Evolutionary conservation across 1,140 invertebrate genomes (phyloP), one percentile per base, ranked within the genome.

Genomic region (Hyposmocoma kahamanoa): DNA sequence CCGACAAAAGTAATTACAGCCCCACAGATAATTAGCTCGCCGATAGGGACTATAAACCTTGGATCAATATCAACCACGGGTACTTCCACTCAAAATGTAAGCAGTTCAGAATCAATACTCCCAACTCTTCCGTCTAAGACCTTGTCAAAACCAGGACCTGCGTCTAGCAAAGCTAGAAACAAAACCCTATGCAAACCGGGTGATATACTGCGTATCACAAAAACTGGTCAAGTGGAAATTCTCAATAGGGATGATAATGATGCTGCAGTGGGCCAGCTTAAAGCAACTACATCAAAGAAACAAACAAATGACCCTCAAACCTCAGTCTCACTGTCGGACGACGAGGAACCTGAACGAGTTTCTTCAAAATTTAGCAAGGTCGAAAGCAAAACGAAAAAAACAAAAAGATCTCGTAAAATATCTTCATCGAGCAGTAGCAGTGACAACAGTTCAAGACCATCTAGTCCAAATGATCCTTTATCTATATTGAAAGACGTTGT

Each of bases 401-500:
- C 24, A 5, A 11, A 26, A 11, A 5, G 24, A 26, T 5, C 11
- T 26, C 4, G 32, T 8, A 36, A 36, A 17, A 17, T 36, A 15
- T 36, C 32, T 36, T n/a, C n/a, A n/a, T 30, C 34, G n/a, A 21
- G 19, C 19, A 13, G 10, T 9, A 41, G 38, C 20, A 48, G 47
- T 28, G 49, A 42, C 36, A 21, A 17, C 11, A 17, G 21, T 6
- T 44, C 56, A 0, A 39, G 43, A 1, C 11, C 47, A 0, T 0
- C 11, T 2, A 47, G 34, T 17, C 39, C 56, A 0, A 56, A 71
- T 10, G 44, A 53, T 22, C 57, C 66, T 2, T 56, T 69, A 2
- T 64, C 66, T 0, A 62, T 80, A 13, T 34, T 80, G 5, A 61
- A 64, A 45, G 50, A 75, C 38, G 64, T 73, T 3, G 54, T 80